Percentiles rank a stretch among this genome's conserved stretches.
Conservation (phyloP, 2,113 vertebrate genomes). For the Mola mola region DNA sequence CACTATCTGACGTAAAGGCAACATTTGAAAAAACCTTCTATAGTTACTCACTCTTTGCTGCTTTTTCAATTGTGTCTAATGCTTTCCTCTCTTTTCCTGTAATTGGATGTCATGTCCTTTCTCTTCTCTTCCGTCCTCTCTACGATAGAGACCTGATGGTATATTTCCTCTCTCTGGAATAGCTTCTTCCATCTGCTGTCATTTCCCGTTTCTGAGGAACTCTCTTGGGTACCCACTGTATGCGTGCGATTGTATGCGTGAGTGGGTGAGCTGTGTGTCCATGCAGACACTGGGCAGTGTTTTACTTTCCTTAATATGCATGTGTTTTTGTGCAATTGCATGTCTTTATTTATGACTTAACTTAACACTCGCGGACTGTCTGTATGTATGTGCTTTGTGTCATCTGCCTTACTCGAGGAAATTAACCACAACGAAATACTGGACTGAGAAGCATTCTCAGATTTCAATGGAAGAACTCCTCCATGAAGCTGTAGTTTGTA, state of each 20-base stretch:
- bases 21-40: not conserved
- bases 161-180: conserved; percentile 78
- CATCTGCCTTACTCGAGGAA: too few relatives aligned
- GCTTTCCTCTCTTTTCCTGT: conserved; percentile 26
- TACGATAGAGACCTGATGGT: conserved; percentile 67
- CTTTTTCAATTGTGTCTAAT: conserved; percentile 13
- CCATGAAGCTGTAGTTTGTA: not conserved
- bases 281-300: not conserved
- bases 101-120: conserved; percentile 30
- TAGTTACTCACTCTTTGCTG: not conserved
- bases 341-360: too few relatives aligned
- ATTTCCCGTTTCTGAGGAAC: conserved; percentile 81
- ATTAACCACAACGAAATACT: too few relatives aligned
- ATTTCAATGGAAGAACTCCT: not conserved
- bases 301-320: not conserved
- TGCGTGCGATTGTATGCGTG: conserved; percentile 21
- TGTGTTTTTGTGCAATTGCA: conserved; percentile 13
- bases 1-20: not conserved
- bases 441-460: not conserved
- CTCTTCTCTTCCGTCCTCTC: conserved; percentile 41
- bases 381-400: conserved; percentile 11
- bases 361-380: too few relatives aligned
- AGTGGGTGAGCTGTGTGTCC: not conserved
- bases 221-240: conserved; percentile 75
- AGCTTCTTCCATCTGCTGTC: conserved; percentile 78